Conservation (phyloP, 2,888 invertebrate species). For the Cryptocephalus primarius region DNA sequence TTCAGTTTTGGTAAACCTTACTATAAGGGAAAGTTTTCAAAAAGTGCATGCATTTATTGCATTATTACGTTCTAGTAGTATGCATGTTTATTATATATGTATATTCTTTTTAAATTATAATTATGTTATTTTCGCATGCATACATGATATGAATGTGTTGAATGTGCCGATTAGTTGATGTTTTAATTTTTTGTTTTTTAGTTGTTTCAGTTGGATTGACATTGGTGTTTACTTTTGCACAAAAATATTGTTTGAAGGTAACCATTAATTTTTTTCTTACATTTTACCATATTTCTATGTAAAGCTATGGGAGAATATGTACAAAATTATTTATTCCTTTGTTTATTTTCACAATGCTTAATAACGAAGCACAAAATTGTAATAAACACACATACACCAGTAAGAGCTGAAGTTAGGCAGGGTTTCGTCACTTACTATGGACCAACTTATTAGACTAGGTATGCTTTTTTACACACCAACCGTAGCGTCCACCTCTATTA, state of each 20-base stretch:
- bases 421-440: too few species aligned
- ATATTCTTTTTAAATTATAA: background rate
- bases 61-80: conserved; percentile 1
- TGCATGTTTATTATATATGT: conserved; percentile 3
- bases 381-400: too few species aligned
- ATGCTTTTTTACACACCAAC: too few species aligned
- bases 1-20: conserved; percentile 35
- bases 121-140: background rate
- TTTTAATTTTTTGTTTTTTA: conserved; percentile 19
- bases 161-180: background rate
- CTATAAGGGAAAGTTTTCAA: conserved; percentile 39
- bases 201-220: conserved; percentile 35
- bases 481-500: too few species aligned
- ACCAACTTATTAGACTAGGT: too few species aligned
- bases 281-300: too few species aligned
- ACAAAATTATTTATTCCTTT: too few species aligned
- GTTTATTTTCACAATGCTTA: too few species aligned
- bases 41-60: conserved; percentile 20
- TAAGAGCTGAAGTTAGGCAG: too few species aligned
- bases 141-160: background rate
- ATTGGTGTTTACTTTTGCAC: conserved; percentile 31
- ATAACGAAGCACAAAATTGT: too few species aligned
- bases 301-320: too few species aligned
- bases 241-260: conserved; percentile 27
- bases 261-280: conserved; percentile 19